Base-by-base conservation (phyloP, 2,797 vertebrate species). In the Betta splendens region DNA sequence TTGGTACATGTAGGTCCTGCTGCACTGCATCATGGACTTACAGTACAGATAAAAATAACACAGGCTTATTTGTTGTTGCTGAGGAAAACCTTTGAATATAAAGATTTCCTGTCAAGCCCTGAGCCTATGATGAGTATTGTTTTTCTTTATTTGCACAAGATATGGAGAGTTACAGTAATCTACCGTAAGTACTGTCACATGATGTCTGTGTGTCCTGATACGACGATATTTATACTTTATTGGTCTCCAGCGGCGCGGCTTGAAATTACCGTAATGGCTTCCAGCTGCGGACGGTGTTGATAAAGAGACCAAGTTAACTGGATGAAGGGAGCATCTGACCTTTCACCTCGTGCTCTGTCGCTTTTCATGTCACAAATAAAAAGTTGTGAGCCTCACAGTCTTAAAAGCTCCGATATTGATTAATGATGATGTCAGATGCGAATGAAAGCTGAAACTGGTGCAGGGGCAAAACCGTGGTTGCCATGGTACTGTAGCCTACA, bases 381-480 rank as follows among this genome's bases (percentile, higher is more conserved):
- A 26, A n/a, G 42, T 70, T 9, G 31, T 1, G 3, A 3, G 1
- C 6, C 3, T 32, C 28, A n/a, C 29, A 18, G 39, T 36, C 21
- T 33, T 33, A 63, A 51, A 63, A 23, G 31, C 35, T 42, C 21
- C 38, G 31, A 59, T 23, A 18, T 17, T 36, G 46, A 69, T 45
- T 45, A 64, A 32, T 11, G 32, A 23, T 20, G 48, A 57, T 64
- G 42, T 8, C 13, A 18, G 43, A 22, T 20, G 39, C 51, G 53
- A 48, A 56, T 57, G 20, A 45, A 62, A 69, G 65, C 29, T 22
- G 23, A 52, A 46, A 38, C 5, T 35, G 20, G 52, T 40, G 37
- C 29, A 9, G 18, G 18, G 16, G n/a, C 9, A 20, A 44, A 26
- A 17, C 21, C 15, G 37, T 35, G 25, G 37, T 39, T 37, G 18